Evolutionary conservation across 2,113 vertebrate genomes (phyloP), one percentile per base, ranked within the genome.

Genomic region (Prochilodus magdalenae): DNA sequence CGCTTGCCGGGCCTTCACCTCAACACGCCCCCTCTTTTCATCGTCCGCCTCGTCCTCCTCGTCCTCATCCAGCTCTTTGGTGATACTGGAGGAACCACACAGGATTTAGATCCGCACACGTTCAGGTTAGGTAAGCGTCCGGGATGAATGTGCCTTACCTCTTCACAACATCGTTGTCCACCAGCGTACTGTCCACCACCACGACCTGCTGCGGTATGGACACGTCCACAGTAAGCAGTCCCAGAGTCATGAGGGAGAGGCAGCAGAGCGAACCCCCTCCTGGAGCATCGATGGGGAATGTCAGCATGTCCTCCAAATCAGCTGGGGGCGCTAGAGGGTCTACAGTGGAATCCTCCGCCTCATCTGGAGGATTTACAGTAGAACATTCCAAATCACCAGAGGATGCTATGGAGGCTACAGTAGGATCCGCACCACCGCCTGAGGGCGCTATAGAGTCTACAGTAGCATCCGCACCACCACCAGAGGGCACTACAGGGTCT

Each of bases 181-280:
- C 75, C 55, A 82, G 62, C 1, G 80, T 82, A 51, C 80, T 82
- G 77, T 99, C 97, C 85, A 99, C 96, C 80, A 99, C 95, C 4
- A 99, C 95, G 0, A 99, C 97, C 93, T 97, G 96, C 83, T 97
- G 96, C 0, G 97, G 97, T 55, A 99, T 96, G 81, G 90, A 94
- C 79, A 98, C 82, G 0, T 93, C 91, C 75, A 98, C 94, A 0
- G 93, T 93, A 0, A 98, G 75, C 27, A 97, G 90, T 5, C 98
- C 97, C 84, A 99, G 89, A 30, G 95, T 93, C 86, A 98, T 93
- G 0, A 99, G 94, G 62, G 92, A 94, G 27, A 99, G 92, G 26
- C 92, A 88, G 0, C 92, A 93, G 1, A 91, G 88, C 0, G 96
- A 97, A 29, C 95, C 88, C n/a, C 97, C 98, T 6, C 97, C 98